Base-by-base conservation (phyloP, 1,140 invertebrate genomes). In the Solenopsis fugax region DNA sequence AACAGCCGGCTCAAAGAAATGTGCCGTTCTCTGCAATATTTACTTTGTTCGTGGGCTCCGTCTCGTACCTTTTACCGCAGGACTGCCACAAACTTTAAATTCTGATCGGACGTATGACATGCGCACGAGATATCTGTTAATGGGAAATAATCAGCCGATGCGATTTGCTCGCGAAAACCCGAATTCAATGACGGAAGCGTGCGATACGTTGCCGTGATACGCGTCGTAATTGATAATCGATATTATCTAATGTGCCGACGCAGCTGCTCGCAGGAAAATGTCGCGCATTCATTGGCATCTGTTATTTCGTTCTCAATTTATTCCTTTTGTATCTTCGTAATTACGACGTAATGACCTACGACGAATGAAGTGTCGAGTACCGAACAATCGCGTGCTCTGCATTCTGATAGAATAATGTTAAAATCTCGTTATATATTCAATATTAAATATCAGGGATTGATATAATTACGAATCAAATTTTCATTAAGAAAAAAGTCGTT, bases 91-190 rank as follows among this genome's bases (percentile, higher is more conserved):
- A 75, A 73, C 54, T 75, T 84, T 75, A 84, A 82, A 84, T 84
- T 84, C 54, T 48, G 24, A 60, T 82, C 34, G 29, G 56, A 82
- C 80, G 21, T 48, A 58, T 72, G 37, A 82, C 67, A 58, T 73
- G 80, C 41, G 69, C 69, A 60, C 37, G 80, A 84, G 80, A 84
- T 75, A 75, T 75, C 69, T 84, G 60, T 84, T 84, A 84, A 84
- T 45, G 45, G 45, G 24, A 84, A 84, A 84, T 75, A 84, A 73
- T 75, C 34, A 52, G 4, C n/a, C 37, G 54, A 75, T 45, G 13
- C 34, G 21, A 73, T 73, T 84, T 37, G 54, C 69, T 50, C 18
- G 80, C 41, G 41, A n/a, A 82, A 73, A 82, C 16, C 18, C 24
- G 54, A 82, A 82, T 73, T 73, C 24, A 18, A 52, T n/a, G 64